phyloP scores from a whole-genome alignment of 1,140 invertebrate species.

The Periplaneta americana region DNA sequence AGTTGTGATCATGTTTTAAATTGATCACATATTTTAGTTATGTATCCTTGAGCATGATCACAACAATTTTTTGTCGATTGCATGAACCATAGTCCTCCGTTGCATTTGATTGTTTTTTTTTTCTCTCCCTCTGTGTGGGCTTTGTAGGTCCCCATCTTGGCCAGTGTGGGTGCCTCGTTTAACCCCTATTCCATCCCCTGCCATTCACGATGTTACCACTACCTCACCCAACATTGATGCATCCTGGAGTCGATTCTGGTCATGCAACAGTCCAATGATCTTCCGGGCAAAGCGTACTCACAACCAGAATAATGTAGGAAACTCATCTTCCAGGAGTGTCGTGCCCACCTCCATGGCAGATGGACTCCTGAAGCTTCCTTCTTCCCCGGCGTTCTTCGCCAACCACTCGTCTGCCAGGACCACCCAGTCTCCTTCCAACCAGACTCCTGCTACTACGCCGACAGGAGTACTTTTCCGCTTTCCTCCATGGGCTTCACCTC shows the following conservation, averaged over 20 bases:
- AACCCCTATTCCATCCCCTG: constrained; percentile 17
- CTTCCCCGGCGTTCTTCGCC: constrained; percentile 18
- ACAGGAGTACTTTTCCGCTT: constrained; percentile 27
- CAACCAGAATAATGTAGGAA: not conserved
- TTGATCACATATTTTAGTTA: not conserved
- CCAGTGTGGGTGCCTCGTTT: constrained; percentile 40
- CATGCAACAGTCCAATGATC: not conserved
- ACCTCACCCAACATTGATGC: constrained; percentile 2
- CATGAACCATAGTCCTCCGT: constrained; percentile 11
- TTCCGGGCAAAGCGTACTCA: not conserved
- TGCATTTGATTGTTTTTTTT: not conserved
- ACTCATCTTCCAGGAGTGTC: constrained; percentile 7
- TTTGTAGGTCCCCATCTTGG: constrained; percentile 49
- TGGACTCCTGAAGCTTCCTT: not conserved
- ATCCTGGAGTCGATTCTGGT: not conserved
- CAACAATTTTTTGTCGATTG: constrained; percentile 3
- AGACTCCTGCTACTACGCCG: constrained; percentile 23
- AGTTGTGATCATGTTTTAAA: not conserved
- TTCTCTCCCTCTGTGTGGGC: constrained; percentile 33
- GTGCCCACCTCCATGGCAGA: constrained; percentile 7
- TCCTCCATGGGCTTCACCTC: constrained; percentile 28
- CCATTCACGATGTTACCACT: not conserved
- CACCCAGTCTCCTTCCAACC: not conserved
- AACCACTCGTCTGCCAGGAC: constrained; percentile 23
- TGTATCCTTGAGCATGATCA: not conserved